A percentile compares a stretch with the other conserved stretches of the same genome.
Conservation (phyloP, 1,140 invertebrate genomes). For the Calycopis cecrops region DNA sequence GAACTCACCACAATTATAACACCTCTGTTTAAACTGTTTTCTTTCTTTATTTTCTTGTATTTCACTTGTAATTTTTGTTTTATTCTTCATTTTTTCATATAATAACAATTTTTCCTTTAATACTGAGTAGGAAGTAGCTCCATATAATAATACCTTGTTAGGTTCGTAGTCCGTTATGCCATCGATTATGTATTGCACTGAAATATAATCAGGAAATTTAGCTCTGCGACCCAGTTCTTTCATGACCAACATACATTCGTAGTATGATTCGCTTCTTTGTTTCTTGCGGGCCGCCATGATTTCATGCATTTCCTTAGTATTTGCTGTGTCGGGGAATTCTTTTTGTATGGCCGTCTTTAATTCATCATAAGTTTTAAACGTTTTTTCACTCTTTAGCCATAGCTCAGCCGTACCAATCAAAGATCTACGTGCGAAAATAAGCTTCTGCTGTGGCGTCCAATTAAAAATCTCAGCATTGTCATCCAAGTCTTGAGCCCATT, state of each 20-base stretch:
- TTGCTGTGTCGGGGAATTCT: constrained; percentile 26
- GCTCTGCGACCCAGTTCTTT: constrained; percentile 27
- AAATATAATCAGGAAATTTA: constrained; percentile 28
- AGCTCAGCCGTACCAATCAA: constrained; percentile 21
- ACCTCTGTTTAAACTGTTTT: no score
- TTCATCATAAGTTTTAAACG: no score
- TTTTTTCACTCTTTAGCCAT: constrained; percentile 25
- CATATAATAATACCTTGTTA: not conserved
- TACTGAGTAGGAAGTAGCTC: no score
- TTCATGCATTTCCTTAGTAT: constrained; percentile 28
- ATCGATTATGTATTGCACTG: constrained; percentile 31
- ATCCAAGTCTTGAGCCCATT: no score
- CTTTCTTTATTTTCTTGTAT: no score
- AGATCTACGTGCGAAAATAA: constrained; percentile 21
- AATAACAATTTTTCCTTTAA: no score
- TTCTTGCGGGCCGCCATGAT: constrained; percentile 25
- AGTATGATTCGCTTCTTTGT: constrained; percentile 18
- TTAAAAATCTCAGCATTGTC: no score
- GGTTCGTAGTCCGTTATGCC: constrained; percentile 22
- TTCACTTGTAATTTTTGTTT: no score
- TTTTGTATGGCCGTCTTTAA: no score
- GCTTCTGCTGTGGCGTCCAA: no score
- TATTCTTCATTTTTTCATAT: no score
- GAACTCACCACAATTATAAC: no score
- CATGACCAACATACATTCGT: constrained; percentile 29